Conservation (phyloP, 2,888 invertebrate species). For the Eurois occulta region DNA sequence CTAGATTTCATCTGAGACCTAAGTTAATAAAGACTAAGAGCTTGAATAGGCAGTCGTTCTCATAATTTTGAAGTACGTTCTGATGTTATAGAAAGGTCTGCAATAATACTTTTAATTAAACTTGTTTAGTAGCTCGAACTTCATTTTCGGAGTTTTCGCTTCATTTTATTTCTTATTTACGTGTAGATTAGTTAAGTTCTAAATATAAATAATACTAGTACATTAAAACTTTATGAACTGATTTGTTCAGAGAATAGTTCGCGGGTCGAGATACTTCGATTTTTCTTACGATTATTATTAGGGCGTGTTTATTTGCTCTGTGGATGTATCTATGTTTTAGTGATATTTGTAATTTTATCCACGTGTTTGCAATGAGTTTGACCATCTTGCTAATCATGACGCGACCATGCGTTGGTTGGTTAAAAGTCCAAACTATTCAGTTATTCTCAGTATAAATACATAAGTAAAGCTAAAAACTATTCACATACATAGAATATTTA, state of each 20-base stretch:
- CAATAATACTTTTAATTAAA: conserved; percentile 50
- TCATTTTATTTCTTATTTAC: conserved; percentile 18
- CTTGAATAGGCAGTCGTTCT: conserved; percentile 29
- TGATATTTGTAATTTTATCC: neutral
- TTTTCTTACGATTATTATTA: neutral
- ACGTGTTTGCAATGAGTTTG: neutral
- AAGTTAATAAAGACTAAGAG: conserved; percentile 39
- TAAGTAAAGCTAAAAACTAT: neutral
- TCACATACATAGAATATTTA: neutral
- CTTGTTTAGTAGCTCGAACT: conserved; percentile 31
- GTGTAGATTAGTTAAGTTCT: conserved; percentile 30
- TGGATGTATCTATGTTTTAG: neutral
- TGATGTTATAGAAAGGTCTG: conserved; percentile 18
- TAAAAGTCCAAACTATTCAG: neutral
- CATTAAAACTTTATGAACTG: conserved; percentile 12
- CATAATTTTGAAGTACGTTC: conserved; percentile 35
- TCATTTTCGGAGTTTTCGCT: conserved; percentile 22
- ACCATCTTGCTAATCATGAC: neutral
- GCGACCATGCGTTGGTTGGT: neutral
- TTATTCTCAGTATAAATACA: neutral
- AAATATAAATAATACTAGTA: neutral
- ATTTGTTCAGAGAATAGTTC: neutral
- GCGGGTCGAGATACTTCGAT: neutral
- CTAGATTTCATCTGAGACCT: conserved; percentile 14
- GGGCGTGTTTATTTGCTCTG: neutral